phyloP scores from a whole-genome alignment of 2,113 vertebrate species.

The Lepisosteus oculatus region DNA sequence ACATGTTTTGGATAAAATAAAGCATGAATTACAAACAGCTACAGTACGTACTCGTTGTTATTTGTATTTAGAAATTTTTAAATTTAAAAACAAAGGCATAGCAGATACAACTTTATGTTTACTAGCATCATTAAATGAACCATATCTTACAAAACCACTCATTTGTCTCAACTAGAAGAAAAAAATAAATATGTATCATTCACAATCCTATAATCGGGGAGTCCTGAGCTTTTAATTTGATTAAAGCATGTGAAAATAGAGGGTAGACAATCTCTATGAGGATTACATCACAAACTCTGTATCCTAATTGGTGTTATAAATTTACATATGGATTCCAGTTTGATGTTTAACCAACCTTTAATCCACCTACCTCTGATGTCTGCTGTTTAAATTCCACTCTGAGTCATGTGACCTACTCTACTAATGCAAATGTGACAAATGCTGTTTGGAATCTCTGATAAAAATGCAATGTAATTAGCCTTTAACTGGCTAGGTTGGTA shows the following conservation, averaged over 20 bases:
- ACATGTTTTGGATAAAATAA: too few relatives aligned
- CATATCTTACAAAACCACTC: slow-evolving; percentile 82
- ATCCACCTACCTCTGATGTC: slow-evolving; percentile 80
- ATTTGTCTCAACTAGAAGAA: slow-evolving; percentile 88
- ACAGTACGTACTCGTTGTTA: background rate
- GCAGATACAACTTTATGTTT: slow-evolving; percentile 24
- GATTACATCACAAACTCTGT: slow-evolving; percentile 68
- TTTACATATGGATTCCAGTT: slow-evolving; percentile 88
- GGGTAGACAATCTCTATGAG: slow-evolving; percentile 77
- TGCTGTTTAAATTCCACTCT: slow-evolving; percentile 59
- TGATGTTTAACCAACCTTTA: slow-evolving; percentile 87
- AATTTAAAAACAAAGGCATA: background rate
- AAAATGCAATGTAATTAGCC: slow-evolving; percentile 59
- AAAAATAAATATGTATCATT: slow-evolving; percentile 57
- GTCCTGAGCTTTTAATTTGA: slow-evolving; percentile 97
- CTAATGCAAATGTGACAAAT: slow-evolving; percentile 74
- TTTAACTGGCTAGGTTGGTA: slow-evolving; percentile 51
- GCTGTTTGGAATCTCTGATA: slow-evolving; percentile 60
- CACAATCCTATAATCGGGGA: slow-evolving; percentile 82
- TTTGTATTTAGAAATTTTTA: background rate
- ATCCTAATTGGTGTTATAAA: slow-evolving; percentile 80
- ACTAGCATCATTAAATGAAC: slow-evolving; percentile 54
- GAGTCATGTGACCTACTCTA: slow-evolving; percentile 66
- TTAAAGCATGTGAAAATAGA: slow-evolving; percentile 85
- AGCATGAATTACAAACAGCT: too few relatives aligned